Evolutionary conservation across 2,797 vertebrate genomes (phyloP), one percentile per base, ranked within the genome.

Genomic region (Pangasius larnaudii): DNA sequence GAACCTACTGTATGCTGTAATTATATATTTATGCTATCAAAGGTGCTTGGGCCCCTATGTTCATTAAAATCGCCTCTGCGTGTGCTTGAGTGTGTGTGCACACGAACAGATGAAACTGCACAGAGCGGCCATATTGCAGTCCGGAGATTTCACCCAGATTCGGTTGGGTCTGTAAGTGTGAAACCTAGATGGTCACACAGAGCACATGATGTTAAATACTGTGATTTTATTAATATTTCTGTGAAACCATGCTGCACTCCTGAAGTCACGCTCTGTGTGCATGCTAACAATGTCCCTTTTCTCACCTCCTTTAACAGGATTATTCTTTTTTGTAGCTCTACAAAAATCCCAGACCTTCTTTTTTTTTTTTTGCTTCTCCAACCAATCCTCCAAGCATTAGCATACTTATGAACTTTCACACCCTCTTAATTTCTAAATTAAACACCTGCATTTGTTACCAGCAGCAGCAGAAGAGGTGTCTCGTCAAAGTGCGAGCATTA

Each of bases 361-460:
- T 67, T 78, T 79, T 91, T 92, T 93, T 91, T 91, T 93, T 91
- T 93, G 90, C 92, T 88, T 89, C 90, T 89, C 87, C 82, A 91
- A 90, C 89, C 91, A 81, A 87, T 77, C 86, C 78, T 71, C 90
- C 27, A 67, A 51, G 46, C 90, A 94, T 95, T 95, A 94, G 92
- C 95, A 94, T 93, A 91, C 91, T 94, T 92, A 94, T 92, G 93
- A 95, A 95, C 93, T 93, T 95, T 95, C 94, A 93, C 94, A 94
- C 94, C 71, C 86, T 93, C 94, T 95, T 94, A 93, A 94, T 95
- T 94, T 93, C 91, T 91, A 95, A 94, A 95, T 95, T 88, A 95
- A 95, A 95, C 94, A 95, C 94, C 95, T 95, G 94, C 91, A 91
- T 94, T 91, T 89, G 87, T 88, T 88, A 91, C 87, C 81, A 85